These are phyloP conservation scores for Eupithecia exiguata DNA, from an alignment of 2,888 invertebrate genomes.

Conservation along the genomic window DNA sequence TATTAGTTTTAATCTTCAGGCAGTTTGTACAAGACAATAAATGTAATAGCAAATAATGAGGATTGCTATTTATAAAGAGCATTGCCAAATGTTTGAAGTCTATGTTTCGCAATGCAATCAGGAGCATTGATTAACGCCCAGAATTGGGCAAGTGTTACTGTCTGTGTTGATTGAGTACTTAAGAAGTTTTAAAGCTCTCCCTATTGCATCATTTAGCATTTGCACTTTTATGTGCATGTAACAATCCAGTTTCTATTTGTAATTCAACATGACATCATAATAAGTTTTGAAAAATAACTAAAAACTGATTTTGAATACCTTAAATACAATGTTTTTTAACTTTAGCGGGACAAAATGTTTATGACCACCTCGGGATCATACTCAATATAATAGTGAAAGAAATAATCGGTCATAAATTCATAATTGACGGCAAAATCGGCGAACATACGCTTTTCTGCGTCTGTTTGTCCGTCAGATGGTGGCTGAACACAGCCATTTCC, in stretches of 20 bases:
- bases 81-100: conserved; percentile 9
- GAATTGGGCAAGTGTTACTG: conserved; percentile 1
- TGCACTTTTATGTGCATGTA: neutral
- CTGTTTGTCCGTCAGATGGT: neutral
- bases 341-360: too few species aligned
- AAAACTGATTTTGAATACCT: too few species aligned
- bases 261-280: neutral
- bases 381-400: too few species aligned
- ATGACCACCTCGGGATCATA: too few species aligned
- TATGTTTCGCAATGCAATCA: conserved; percentile 22
- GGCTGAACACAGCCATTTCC: neutral
- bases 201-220: neutral
- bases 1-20: conserved; percentile 17
- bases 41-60: conserved; percentile 21
- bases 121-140: conserved; percentile 6
- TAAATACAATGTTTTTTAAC: too few species aligned
- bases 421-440: too few species aligned
- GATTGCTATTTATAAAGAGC: conserved; percentile 10
- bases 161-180: neutral
- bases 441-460: too few species aligned
- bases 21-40: conserved; percentile 24
- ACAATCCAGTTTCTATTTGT: neutral
- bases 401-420: too few species aligned
- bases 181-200: neutral
- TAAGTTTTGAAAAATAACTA: neutral